Percentiles rank a stretch among this genome's conserved stretches.
Evolutionary conservation across 1,140 invertebrate genomes (phyloP).

Genomic region (Phymastichus coffea): DNA sequence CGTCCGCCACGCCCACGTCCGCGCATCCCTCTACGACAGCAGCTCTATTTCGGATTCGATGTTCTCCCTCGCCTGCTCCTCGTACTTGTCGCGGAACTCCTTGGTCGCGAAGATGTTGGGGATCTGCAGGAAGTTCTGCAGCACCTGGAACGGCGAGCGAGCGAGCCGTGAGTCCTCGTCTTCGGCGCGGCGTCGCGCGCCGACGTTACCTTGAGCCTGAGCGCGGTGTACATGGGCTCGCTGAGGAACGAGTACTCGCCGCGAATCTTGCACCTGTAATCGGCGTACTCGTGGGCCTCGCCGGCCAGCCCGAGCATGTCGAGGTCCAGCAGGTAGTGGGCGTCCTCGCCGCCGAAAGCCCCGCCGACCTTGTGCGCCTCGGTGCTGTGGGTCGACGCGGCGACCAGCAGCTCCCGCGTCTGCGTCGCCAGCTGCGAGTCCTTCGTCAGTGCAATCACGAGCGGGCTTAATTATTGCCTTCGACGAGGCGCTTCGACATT

Average conservation of each 20-base stretch:
- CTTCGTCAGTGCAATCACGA: too few relatives aligned
- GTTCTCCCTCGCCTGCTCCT: constrained; percentile 62
- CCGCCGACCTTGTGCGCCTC: constrained; percentile 63
- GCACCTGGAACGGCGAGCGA: constrained; percentile 51
- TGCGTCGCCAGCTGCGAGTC: constrained; percentile 51
- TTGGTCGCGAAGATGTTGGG: constrained; percentile 69
- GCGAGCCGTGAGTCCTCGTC: too few relatives aligned
- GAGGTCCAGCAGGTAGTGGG: constrained; percentile 65
- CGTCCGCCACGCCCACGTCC: too few relatives aligned
- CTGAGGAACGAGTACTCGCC: constrained; percentile 62
- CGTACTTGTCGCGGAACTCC: constrained; percentile 62
- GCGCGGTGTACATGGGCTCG: constrained; percentile 57
- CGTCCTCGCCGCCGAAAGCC: constrained; percentile 60
- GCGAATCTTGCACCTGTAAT: constrained; percentile 57
- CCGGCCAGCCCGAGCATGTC: constrained; percentile 63
- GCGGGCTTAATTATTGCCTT: too few relatives aligned
- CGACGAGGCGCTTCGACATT: constrained; percentile 10
- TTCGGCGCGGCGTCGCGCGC: too few relatives aligned
- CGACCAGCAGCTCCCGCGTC: constrained; percentile 57
- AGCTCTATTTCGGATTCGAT: constrained; percentile 61
- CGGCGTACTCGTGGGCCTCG: constrained; percentile 54
- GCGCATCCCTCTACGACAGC: too few relatives aligned
- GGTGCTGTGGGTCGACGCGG: constrained; percentile 60
- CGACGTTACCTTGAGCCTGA: constrained; percentile 63
- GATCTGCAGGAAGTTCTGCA: constrained; percentile 65